Conservation (phyloP, 2,113 vertebrate genomes). For the Hirundichthys speculiger region DNA sequence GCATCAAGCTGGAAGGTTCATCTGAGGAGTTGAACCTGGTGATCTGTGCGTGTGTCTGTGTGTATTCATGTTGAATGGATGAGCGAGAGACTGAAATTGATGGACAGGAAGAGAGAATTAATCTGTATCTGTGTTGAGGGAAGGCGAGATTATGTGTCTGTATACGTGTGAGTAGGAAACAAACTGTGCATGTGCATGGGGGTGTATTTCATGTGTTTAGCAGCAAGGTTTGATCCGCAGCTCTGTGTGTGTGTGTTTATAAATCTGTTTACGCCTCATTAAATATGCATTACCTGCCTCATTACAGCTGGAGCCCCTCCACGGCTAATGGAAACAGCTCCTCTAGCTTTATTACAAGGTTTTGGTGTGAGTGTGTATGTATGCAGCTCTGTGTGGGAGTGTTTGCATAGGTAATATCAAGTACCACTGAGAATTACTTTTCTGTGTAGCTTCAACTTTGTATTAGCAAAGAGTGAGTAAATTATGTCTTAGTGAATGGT, state of each 20-base stretch:
- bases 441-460: constrained; percentile 3
- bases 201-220: constrained; percentile 30
- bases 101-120: constrained; percentile 8
- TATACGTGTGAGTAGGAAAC: constrained; percentile 5
- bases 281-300: constrained; percentile 83
- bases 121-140: neutral
- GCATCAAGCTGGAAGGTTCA: constrained; percentile 26
- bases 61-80: constrained; percentile 10
- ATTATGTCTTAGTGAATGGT: too few relatives aligned
- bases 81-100: constrained; percentile 18
- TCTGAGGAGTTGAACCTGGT: constrained; percentile 15
- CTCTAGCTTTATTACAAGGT: constrained; percentile 60
- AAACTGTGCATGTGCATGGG: constrained; percentile 14
- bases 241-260: constrained; percentile 60
- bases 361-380: constrained; percentile 35
- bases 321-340: constrained; percentile 67
- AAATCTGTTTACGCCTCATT: constrained; percentile 80
- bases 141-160: constrained; percentile 11
- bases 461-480: constrained; percentile 1
- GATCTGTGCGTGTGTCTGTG: neutral
- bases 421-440: constrained; percentile 7
- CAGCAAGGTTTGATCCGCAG: constrained; percentile 34
- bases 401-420: constrained; percentile 20
- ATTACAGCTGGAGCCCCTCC: constrained; percentile 74
- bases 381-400: constrained; percentile 23